These are phyloP conservation scores for Mobula birostris DNA, from an alignment of 2,113 vertebrate species.

Conservation along the genomic window DNA sequence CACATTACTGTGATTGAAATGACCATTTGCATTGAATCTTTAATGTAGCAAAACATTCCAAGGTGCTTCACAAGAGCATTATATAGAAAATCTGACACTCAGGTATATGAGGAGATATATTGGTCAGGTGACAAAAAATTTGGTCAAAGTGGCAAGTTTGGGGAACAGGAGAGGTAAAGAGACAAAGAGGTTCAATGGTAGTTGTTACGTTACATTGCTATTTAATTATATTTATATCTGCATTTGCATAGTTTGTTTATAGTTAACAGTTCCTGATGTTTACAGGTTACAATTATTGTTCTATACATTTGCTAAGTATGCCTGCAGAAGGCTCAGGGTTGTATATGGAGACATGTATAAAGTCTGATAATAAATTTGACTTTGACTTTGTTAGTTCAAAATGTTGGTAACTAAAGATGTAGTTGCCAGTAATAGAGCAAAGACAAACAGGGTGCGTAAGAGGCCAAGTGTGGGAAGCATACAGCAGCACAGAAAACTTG, in stretches of 20 bases:
- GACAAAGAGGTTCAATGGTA: neutral
- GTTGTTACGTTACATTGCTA: too few relatives aligned
- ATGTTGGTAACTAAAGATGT: neutral
- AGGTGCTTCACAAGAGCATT: neutral
- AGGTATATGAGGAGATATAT: neutral
- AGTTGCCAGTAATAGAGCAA: neutral
- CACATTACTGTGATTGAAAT: neutral
- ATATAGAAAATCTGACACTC: neutral
- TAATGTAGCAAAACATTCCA: neutral
- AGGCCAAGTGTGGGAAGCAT: neutral
- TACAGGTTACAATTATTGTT: too few relatives aligned
- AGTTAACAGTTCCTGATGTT: too few relatives aligned
- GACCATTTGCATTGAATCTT: neutral
- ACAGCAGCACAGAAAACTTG: too few relatives aligned
- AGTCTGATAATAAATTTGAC: too few relatives aligned
- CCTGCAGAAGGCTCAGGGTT: too few relatives aligned
- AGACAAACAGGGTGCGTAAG: neutral
- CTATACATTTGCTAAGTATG: too few relatives aligned
- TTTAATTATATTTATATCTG: too few relatives aligned
- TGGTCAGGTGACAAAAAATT: neutral
- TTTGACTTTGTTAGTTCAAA: neutral
- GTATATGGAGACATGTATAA: too few relatives aligned
- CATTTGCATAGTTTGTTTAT: too few relatives aligned
- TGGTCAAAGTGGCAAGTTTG: neutral
- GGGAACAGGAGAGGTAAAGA: neutral